Evolutionary conservation across 2,888 invertebrate genomes (phyloP).

Genomic region (Andrena marginata): DNA sequence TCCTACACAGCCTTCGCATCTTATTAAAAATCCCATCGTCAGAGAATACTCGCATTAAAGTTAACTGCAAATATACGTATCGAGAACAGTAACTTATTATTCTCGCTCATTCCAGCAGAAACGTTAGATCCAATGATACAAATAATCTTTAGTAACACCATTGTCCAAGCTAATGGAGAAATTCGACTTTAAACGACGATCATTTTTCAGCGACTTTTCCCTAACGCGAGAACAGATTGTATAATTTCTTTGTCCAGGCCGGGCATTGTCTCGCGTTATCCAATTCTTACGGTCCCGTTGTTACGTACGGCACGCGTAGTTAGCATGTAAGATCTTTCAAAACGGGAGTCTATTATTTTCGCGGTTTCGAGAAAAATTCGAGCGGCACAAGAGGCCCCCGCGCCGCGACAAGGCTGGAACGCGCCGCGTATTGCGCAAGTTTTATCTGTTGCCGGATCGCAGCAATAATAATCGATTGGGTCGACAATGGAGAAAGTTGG

Average conservation of each 20-base stretch:
- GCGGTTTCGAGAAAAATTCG: conserved; percentile 31
- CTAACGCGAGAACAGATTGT: not conserved
- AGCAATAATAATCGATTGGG: conserved; percentile 77
- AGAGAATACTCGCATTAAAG: no score
- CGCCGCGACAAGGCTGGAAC: conserved; percentile 38
- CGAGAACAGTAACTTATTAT: no score
- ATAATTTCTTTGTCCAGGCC: conserved; percentile 9
- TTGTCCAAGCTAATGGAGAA: not conserved
- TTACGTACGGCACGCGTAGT: not conserved
- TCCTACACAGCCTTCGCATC: no score
- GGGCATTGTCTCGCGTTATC: conserved; percentile 34
- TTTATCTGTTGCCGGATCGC: conserved; percentile 67
- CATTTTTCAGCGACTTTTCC: not conserved
- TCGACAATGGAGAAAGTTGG: conserved; percentile 82
- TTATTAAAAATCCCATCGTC: no score
- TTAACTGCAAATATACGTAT: no score
- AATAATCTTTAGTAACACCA: not conserved
- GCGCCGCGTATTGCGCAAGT: conserved; percentile 53
- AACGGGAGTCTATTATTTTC: conserved; percentile 52
- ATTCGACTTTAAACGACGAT: not conserved
- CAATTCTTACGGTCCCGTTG: conserved; percentile 13
- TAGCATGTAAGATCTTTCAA: conserved; percentile 40
- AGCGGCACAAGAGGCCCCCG: conserved; percentile 34
- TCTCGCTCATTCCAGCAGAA: no score
- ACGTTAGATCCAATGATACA: no score